phyloP scores from a whole-genome alignment of 2,113 vertebrate genomes.

The Ceyx cyanopectus region DNA sequence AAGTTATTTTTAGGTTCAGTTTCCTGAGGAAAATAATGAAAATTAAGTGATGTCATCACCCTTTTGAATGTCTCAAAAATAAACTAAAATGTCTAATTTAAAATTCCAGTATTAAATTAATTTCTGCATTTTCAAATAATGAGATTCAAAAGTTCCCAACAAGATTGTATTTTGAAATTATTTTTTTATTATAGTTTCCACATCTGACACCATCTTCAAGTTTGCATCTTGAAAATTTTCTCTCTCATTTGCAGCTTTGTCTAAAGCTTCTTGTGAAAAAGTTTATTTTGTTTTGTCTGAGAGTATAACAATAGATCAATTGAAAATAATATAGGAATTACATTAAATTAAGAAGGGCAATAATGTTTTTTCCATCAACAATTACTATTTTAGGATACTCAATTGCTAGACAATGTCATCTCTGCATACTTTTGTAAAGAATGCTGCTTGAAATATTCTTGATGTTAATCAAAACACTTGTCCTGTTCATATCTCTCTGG shows the following conservation, averaged over 20 bases:
- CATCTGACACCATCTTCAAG: neutral
- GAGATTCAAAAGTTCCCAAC: neutral
- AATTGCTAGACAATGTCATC: neutral
- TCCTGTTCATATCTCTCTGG: neutral
- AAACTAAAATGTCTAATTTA: too few species aligned
- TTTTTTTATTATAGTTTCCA: neutral
- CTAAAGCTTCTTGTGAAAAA: neutral
- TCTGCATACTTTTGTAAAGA: neutral
- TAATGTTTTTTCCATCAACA: neutral
- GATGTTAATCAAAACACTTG: constrained; percentile 38
- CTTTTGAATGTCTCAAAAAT: neutral
- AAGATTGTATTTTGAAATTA: neutral
- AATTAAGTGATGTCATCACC: neutral
- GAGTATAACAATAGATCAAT: neutral
- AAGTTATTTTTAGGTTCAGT: neutral
- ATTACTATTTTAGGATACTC: neutral
- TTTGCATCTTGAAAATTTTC: neutral
- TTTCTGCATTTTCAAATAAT: neutral
- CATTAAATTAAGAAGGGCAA: neutral
- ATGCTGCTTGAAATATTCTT: constrained; percentile 2
- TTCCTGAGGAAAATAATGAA: neutral
- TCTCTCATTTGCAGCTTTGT: neutral
- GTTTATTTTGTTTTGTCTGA: neutral
- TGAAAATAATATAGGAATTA: neutral
- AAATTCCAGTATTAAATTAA: neutral